Evolutionary conservation across 2,113 vertebrate species (phyloP).

Genomic region (Octodon degus): DNA sequence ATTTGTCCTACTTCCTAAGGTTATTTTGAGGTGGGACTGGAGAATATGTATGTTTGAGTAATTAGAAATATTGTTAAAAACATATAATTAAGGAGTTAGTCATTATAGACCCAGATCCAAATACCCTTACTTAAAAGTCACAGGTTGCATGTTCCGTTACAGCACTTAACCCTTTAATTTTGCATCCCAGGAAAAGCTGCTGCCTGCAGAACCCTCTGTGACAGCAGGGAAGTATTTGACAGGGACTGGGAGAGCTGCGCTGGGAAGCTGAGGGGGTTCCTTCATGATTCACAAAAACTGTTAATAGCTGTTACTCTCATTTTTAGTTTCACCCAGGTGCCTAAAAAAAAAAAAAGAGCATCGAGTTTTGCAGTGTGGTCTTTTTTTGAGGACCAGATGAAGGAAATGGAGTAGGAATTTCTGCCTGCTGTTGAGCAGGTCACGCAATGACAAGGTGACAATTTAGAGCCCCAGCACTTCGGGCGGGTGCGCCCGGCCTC

Average conservation of each 20-base stretch:
- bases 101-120: not conserved
- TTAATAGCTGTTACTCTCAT: not conserved
- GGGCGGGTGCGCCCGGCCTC: not conserved
- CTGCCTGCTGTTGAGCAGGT: not conserved
- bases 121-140: not conserved
- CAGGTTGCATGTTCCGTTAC: not conserved
- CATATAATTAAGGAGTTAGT: not conserved
- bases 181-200: not conserved
- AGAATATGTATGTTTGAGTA: not conserved
- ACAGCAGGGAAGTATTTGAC: not conserved
- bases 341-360: not conserved
- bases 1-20: constrained; percentile 25
- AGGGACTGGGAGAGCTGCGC: not conserved
- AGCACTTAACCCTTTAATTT: not conserved
- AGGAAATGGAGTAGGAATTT: not conserved
- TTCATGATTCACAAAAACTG: not conserved
- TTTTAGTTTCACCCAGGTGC: constrained; percentile 37
- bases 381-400: not conserved
- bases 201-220: not conserved
- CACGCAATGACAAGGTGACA: not conserved
- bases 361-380: not conserved
- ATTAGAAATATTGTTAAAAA: constrained; percentile 38
- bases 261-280: not conserved
- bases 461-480: not conserved
- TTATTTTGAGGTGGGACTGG: constrained; percentile 15